Percentiles rank a stretch among this genome's conserved stretches.
Evolutionary conservation across 53 echinoderm and acorn worm genomes (phyloP).

Genomic region (Antedon mediterranea): DNA sequence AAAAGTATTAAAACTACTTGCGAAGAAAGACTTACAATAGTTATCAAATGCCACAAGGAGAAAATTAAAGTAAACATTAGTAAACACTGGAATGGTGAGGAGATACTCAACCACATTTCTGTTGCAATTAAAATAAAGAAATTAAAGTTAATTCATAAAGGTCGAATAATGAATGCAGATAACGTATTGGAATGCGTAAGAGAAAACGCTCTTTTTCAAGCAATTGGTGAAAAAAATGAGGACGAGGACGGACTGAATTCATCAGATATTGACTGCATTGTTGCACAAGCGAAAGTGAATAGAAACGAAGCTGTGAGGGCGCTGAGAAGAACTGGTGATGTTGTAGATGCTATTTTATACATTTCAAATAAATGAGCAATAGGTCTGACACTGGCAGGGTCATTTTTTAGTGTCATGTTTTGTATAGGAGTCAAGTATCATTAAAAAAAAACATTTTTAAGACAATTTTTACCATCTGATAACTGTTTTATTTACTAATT

Average conservation of each 20-base stretch:
- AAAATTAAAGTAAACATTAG: constrained; percentile 31
- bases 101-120: constrained; percentile 25
- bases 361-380: constrained; percentile 59
- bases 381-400: no score
- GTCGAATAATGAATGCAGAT: constrained; percentile 30
- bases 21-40: constrained; percentile 7
- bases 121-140: constrained; percentile 25
- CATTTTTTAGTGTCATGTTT: no score
- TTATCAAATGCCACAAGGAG: constrained; percentile 40
- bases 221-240: constrained; percentile 61
- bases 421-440: no score
- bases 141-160: constrained; percentile 73
- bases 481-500: no score
- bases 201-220: constrained; percentile 71
- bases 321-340: constrained; percentile 37
- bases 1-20: not conserved
- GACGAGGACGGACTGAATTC: constrained; percentile 50
- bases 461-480: no score
- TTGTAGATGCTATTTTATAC: constrained; percentile 72
- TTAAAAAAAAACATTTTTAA: no score
- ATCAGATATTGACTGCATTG: constrained; percentile 25
- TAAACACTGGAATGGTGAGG: not conserved
- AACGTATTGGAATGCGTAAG: constrained; percentile 16
- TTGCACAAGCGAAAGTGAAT: constrained; percentile 36
- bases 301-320: constrained; percentile 67